Evolutionary conservation across 2,797 vertebrate species (phyloP).

Genomic region (Rhinichthys osculus): DNA sequence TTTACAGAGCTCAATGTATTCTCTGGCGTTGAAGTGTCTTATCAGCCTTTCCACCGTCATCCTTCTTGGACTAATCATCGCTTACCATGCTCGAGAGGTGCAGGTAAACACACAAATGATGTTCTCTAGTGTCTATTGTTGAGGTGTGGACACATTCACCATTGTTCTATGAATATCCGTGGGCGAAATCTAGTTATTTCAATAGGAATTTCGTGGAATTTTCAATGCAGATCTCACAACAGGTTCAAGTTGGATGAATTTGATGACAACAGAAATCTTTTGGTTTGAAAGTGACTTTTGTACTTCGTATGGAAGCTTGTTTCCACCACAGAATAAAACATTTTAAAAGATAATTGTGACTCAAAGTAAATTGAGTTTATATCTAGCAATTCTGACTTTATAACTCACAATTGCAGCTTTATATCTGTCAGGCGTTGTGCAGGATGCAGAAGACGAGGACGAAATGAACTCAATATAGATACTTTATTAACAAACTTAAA

Average conservation of each 20-base stretch:
- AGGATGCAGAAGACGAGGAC: too few species aligned
- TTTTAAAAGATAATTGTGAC: too few species aligned
- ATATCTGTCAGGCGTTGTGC: too few species aligned
- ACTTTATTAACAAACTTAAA: too few species aligned
- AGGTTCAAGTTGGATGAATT: background rate
- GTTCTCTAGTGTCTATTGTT: background rate
- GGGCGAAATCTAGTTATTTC: background rate
- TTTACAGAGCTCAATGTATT: slow-evolving; percentile 67
- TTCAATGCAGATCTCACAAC: background rate
- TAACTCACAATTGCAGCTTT: too few species aligned
- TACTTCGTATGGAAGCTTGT: too few species aligned
- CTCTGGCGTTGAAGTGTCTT: slow-evolving; percentile 82
- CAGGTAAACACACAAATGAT: slow-evolving; percentile 81
- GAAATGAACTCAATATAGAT: too few species aligned
- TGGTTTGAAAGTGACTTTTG: background rate
- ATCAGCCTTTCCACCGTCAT: slow-evolving; percentile 97
- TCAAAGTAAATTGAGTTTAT: too few species aligned
- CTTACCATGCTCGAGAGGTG: slow-evolving; percentile 96
- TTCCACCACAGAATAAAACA: too few species aligned
- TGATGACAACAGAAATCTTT: background rate
- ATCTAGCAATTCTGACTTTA: too few species aligned
- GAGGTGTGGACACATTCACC: background rate
- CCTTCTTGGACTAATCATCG: slow-evolving; percentile 95
- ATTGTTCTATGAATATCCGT: background rate
- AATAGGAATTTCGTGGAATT: background rate